phyloP scores from a whole-genome alignment of 2,888 invertebrate genomes.

The Eupithecia dodoneata region DNA sequence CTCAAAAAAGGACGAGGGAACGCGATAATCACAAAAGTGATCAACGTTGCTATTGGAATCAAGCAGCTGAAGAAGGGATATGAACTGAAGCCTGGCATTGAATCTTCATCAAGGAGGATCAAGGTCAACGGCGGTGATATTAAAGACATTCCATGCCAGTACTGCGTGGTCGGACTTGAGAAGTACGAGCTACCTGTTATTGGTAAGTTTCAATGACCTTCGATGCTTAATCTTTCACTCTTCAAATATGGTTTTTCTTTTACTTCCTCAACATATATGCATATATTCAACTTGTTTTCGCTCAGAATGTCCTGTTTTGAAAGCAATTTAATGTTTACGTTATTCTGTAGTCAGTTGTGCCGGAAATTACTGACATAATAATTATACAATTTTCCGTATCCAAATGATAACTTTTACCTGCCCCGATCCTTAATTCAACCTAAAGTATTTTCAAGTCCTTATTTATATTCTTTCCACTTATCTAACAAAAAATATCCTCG shows the following conservation, averaged over 20 bases:
- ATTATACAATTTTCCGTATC: background rate
- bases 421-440: background rate
- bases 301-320: background rate
- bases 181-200: constrained; percentile 88
- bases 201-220: constrained; percentile 73
- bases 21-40: constrained; percentile 82
- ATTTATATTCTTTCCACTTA: background rate
- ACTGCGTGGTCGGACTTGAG: constrained; percentile 86
- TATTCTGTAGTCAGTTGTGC: background rate
- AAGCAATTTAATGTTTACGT: background rate
- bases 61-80: constrained; percentile 83
- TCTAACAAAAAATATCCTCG: background rate
- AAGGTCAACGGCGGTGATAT: constrained; percentile 86
- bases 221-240: background rate
- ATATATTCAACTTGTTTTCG: background rate
- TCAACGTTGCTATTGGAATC: constrained; percentile 84
- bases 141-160: constrained; percentile 87
- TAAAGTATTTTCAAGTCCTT: background rate
- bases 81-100: constrained; percentile 86
- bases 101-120: constrained; percentile 85
- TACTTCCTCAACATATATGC: background rate
- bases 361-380: background rate
- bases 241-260: background rate
- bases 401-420: background rate
- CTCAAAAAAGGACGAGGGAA: constrained; percentile 79